Evolutionary conservation across 1,140 invertebrate genomes (phyloP).

Genomic region (Drosophila hydei): DNA sequence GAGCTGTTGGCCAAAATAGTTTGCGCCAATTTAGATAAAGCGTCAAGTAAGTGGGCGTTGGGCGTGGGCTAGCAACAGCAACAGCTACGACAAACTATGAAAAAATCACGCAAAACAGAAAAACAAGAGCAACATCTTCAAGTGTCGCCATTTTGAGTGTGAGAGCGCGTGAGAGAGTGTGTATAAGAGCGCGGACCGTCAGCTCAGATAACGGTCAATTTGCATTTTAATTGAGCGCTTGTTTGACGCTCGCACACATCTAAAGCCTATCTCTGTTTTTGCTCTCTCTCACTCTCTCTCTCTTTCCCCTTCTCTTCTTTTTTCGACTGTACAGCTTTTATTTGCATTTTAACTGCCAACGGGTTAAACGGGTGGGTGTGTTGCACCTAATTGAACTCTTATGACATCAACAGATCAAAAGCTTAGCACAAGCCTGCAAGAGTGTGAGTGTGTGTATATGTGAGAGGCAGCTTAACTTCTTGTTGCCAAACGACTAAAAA

Average conservation of each 20-base stretch:
- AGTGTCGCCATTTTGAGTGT: constrained; percentile 39
- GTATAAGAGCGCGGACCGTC: constrained; percentile 7
- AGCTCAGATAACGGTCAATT: constrained; percentile 56
- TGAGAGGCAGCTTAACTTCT: constrained; percentile 21
- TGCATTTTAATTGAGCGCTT: constrained; percentile 75
- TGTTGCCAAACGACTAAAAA: constrained; percentile 11
- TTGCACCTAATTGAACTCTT: constrained; percentile 67
- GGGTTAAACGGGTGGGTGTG: constrained; percentile 30
- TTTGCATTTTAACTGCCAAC: constrained; percentile 39
- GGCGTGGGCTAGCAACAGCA: constrained; percentile 2
- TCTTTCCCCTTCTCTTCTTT: neutral
- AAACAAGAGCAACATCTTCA: constrained; percentile 20
- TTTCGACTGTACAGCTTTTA: constrained; percentile 14
- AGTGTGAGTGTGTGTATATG: neutral
- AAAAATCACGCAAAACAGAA: neutral
- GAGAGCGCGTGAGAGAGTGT: constrained; percentile 16
- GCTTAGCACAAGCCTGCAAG: constrained; percentile 16
- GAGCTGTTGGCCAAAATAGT: constrained; percentile 42
- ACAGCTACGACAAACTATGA: neutral
- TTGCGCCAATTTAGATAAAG: constrained; percentile 38
- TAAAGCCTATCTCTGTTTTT: too few species aligned
- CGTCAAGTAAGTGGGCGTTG: constrained; percentile 21
- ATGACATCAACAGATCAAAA: constrained; percentile 62
- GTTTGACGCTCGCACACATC: constrained; percentile 26
- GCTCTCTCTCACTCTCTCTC: neutral